Conservation (phyloP, 2,888 invertebrate genomes). For the Phoronis australis region DNA sequence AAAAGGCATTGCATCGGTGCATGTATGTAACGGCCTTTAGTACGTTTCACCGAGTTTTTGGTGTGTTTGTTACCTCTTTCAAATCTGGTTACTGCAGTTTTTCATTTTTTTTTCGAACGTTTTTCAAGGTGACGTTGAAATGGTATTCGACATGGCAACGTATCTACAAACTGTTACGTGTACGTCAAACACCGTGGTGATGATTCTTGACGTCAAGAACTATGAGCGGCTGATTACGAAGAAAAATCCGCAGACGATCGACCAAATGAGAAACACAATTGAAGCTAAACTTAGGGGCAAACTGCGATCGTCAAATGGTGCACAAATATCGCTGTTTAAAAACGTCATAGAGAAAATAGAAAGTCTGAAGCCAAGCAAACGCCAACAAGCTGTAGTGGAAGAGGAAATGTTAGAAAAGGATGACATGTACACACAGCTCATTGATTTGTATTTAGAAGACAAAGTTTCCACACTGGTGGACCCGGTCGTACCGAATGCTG, state of each 20-base stretch:
- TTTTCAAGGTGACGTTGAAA: slow-evolving; percentile 12
- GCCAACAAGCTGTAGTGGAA: slow-evolving; percentile 11
- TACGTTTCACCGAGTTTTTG: too few species aligned
- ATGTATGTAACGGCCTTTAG: too few species aligned
- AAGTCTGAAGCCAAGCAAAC: slow-evolving; percentile 18
- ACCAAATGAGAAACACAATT: slow-evolving; percentile 13
- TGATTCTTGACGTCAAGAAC: slow-evolving; percentile 15
- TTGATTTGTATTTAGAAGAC: slow-evolving; percentile 33
- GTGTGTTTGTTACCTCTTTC: too few species aligned
- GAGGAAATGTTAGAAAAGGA: slow-evolving; percentile 17
- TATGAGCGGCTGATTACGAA: slow-evolving; percentile 10
- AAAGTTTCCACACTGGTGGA: slow-evolving; percentile 35
- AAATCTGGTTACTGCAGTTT: too few species aligned
- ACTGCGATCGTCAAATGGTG: slow-evolving; percentile 19
- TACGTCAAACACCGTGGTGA: slow-evolving; percentile 2
- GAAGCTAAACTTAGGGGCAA: slow-evolving; percentile 21
- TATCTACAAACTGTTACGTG: slow-evolving; percentile 8
- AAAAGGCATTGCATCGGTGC: too few species aligned
- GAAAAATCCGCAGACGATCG: slow-evolving; percentile 23
- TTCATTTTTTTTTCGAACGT: too few species aligned
- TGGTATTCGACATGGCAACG: slow-evolving; percentile 6
- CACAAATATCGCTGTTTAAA: slow-evolving; percentile 21
- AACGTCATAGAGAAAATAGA: slow-evolving; percentile 19
- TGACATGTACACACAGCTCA: slow-evolving; percentile 20
- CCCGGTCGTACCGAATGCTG: slow-evolving; percentile 32